Evolutionary conservation across 2,113 vertebrate genomes (phyloP), one percentile per base, ranked within the genome.

Genomic region (Tragelaphus imberbis): DNA sequence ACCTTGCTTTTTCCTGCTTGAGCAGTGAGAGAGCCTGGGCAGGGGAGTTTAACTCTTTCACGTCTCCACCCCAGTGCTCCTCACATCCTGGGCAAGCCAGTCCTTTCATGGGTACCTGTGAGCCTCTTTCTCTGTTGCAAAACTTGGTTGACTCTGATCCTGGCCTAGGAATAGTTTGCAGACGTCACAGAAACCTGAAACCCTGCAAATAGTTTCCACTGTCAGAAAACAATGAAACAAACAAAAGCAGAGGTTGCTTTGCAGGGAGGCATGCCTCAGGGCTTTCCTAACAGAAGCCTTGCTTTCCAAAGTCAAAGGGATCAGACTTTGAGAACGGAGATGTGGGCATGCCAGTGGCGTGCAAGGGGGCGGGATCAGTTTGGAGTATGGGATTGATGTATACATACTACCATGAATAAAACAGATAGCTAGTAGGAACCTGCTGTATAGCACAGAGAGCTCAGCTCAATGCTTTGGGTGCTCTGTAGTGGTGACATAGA

Each of bases 1-100:
- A 40, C 25, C 36, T 2, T 51, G 4, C 19, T 27, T 40, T 49
- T 30, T 27, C 53, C 21, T 2, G 1, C 13, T 4, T 53, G 27
- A 30, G 1, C 27, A 7, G 2, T 12, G 51, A 81, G 59, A 4
- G 17, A 59, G 12, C 19, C 51, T 14, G 59, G 8, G 19, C 6
- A 0, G 2, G 12, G 27, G 21, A 55, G 11, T 2, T 59, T 21
- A 85, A 3, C 3, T 3, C 44, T 6, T 14, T 16, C 15, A 16
- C 0, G 6, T 5, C 9, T 36, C 21, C 27, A 28, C 28, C 30
- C 28, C 14, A 14, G 2, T 47, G 10, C 36, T 55, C 14, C 9
- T 55, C 7, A 21, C 21, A 19, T 58, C 56, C 12, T 5, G 2
- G 1, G 7, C 47, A 21, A 6, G 40, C 40, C 21, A 40, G 53